Base-by-base conservation (phyloP, 2,797 vertebrate species). In the Dryobates pubescens region DNA sequence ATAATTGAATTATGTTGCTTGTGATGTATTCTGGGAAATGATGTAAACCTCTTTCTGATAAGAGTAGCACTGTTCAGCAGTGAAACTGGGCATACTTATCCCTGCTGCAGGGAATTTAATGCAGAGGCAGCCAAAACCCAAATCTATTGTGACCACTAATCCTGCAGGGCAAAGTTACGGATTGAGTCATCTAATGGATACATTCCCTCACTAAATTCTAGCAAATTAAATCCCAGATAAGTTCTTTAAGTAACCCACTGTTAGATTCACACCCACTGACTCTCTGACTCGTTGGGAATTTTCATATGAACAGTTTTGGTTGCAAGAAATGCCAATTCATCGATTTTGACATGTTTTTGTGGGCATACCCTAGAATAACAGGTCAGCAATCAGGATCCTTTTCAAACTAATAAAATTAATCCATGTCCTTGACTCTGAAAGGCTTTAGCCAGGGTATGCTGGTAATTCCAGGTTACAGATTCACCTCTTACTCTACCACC, bases 121-220 rank as follows among this genome's bases (percentile, higher is more conserved):
- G 68, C 49, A 38, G 63, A 90, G 20, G 54, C 47, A 94, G 78
- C 65, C 86, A 93, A 95, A 90, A 86, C 7, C 1, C 27, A 69
- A 89, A 86, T 90, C 81, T 79, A 49, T 70, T 82, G 88, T 91
- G 82, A 73, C 36, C 82, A 67, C 69, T 90, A 90, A 93, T 93
- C 43, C 90, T 86, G 17, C 34, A 76, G 73, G 41, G 57, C 73
- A 61, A 89, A 36, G 34, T 77, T 75, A 57, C 24, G 77, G 30
- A 70, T 32, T 78, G 70, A 87, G 38, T 89, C 86, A 92, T 57
- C 62, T 92, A 90, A 92, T 53, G 58, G 65, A 68, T 81, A 87
- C 85, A 29, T 61, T 88, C 16, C 9, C 5, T 23, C 32, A 67
- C 71, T 62, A 32, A 78, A 71, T 68, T 83, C 29, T 30, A 75